A percentile compares a stretch with the other conserved stretches of the same genome.
Conservation (phyloP, 1,140 invertebrate genomes). For the Euglossa dilemma region DNA sequence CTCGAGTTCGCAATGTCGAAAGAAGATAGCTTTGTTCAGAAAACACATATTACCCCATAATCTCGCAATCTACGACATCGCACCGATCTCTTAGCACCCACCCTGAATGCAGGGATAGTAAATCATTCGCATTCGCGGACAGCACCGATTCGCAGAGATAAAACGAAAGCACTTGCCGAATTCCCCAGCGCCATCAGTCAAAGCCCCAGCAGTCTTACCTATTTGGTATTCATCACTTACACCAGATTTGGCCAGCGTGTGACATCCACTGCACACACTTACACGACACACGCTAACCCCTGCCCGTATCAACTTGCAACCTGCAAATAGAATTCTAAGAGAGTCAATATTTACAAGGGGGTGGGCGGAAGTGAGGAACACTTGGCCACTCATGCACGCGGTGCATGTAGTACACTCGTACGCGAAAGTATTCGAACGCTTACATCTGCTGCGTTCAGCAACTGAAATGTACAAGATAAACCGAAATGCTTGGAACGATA, state of each 20-base stretch:
- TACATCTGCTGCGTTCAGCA: no score
- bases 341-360: conserved; percentile 27
- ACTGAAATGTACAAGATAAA: no score
- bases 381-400: neutral
- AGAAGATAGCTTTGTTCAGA: no score
- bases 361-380: neutral
- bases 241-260: neutral
- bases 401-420: neutral
- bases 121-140: neutral
- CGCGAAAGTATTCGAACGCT: no score
- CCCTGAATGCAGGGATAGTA: neutral
- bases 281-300: neutral
- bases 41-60: no score
- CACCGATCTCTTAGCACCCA: no score
- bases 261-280: neutral
- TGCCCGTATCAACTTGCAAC: neutral
- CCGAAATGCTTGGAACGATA: no score
- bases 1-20: no score
- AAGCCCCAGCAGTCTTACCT: neutral
- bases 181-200: neutral
- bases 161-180: neutral
- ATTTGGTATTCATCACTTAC: neutral
- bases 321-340: conserved; percentile 12
- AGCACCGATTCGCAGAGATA: neutral
- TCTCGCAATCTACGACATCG: no score